Conservation (phyloP, 2,797 vertebrate species). For the Lacerta bilineata region DNA sequence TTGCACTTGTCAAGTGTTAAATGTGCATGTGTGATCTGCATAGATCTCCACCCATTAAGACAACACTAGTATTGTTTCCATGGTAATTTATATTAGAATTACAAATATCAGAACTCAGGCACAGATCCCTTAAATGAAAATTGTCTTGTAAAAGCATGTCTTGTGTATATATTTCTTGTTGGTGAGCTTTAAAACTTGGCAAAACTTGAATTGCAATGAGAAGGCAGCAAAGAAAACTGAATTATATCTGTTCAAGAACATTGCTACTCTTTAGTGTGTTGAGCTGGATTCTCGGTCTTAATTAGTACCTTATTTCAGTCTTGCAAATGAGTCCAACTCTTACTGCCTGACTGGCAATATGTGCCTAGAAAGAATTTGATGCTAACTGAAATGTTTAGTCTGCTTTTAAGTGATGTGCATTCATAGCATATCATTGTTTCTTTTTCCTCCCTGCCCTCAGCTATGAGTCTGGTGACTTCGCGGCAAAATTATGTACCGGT, state of each 20-base stretch:
- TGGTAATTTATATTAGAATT: not conserved
- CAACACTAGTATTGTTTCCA: not conserved
- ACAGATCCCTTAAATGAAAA: not conserved
- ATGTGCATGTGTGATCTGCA: not conserved
- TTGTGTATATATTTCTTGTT: not conserved
- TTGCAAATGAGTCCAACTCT: slow-evolving; percentile 42
- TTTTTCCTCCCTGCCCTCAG: slow-evolving; percentile 55
- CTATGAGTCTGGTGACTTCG: slow-evolving; percentile 44
- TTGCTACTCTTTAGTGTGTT: slow-evolving; percentile 16
- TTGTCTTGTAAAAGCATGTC: not conserved
- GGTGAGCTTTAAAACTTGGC: not conserved
- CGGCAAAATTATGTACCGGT: slow-evolving; percentile 52
- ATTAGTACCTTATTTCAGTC: slow-evolving; percentile 39
- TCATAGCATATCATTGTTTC: slow-evolving; percentile 58
- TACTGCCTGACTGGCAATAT: slow-evolving; percentile 45
- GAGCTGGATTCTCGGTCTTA: slow-evolving; percentile 19
- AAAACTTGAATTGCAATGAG: slow-evolving; percentile 40
- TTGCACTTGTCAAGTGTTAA: slow-evolving; percentile 6
- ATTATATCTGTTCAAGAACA: slow-evolving; percentile 36
- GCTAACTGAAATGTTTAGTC: slow-evolving; percentile 76
- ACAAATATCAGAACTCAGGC: not conserved
- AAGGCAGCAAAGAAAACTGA: slow-evolving; percentile 33
- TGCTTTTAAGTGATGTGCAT: slow-evolving; percentile 51
- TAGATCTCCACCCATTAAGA: not conserved
- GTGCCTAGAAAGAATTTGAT: slow-evolving; percentile 56